Evolutionary conservation across 2,797 vertebrate species (phyloP).

Genomic region (Decapterus maruadsi): DNA sequence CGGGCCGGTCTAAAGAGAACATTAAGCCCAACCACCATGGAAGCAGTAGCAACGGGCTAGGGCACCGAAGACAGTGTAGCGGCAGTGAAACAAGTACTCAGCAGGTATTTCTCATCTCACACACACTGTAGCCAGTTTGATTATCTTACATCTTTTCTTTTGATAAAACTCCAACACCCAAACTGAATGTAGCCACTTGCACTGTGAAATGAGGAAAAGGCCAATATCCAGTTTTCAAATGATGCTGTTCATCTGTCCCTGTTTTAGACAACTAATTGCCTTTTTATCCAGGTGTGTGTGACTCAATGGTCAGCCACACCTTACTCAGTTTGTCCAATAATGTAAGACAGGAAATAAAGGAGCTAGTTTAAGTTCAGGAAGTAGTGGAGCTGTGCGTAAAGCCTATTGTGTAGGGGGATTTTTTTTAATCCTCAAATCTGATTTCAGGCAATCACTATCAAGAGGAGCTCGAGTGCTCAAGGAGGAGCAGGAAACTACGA

Average conservation of each 20-base stretch:
- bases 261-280: not conserved
- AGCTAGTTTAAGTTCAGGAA: too few species aligned
- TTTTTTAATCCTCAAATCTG: not conserved
- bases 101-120: constrained; percentile 62
- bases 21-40: constrained; percentile 73
- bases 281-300: too few species aligned
- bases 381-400: too few species aligned
- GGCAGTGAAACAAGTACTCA: constrained; percentile 77
- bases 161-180: not conserved
- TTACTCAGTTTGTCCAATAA: too few species aligned
- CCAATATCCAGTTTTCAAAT: not conserved
- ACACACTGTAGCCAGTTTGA: too few species aligned
- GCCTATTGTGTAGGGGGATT: not conserved
- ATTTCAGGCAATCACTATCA: constrained; percentile 78
- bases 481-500: constrained; percentile 77
- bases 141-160: not conserved
- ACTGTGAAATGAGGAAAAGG: not conserved
- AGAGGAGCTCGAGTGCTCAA: constrained; percentile 81
- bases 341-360: too few species aligned
- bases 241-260: not conserved
- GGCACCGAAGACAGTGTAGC: constrained; percentile 78
- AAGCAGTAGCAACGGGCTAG: constrained; percentile 80
- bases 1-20: constrained; percentile 80
- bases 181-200: not conserved
- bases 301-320: too few species aligned